These are phyloP conservation scores for Pipistrellus pygmaeus DNA, from an alignment of 2,797 vertebrate species.

Conservation along the genomic window DNA sequence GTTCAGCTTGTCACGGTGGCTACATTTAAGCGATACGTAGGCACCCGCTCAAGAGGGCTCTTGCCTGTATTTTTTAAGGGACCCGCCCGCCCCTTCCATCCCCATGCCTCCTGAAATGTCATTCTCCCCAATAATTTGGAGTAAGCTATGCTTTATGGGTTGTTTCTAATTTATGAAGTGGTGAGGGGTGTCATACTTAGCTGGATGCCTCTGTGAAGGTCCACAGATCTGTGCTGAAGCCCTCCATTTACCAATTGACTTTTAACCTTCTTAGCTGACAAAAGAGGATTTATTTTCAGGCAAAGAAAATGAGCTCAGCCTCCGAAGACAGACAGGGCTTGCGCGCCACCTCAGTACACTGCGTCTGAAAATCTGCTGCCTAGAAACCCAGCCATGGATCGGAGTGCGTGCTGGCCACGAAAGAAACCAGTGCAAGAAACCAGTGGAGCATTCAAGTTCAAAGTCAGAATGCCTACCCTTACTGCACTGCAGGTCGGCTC, in stretches of 20 bases:
- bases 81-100: background rate
- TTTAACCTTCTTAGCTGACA: conserved; percentile 59
- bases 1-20: conserved; percentile 71
- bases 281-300: conserved; percentile 45
- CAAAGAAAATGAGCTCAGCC: background rate
- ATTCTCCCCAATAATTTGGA: conserved; percentile 38
- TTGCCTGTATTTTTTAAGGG: background rate
- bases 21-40: conserved; percentile 64
- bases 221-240: conserved; percentile 3
- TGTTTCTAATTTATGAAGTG: conserved; percentile 67
- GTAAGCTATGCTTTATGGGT: conserved; percentile 1
- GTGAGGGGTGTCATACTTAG: conserved; percentile 4
- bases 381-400: background rate
- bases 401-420: background rate
- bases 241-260: conserved; percentile 63
- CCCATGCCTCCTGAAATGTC: background rate
- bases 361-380: background rate
- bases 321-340: background rate
- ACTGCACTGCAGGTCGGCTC: background rate
- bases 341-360: accelerated
- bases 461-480: background rate
- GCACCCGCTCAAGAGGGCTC: background rate
- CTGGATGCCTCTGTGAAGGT: conserved; percentile 35
- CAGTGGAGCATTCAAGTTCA: accelerated
- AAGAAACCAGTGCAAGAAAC: background rate